These are phyloP conservation scores for Drosophila burlai DNA, from an alignment of 1,140 invertebrate genomes.

Conservation along the genomic window DNA sequence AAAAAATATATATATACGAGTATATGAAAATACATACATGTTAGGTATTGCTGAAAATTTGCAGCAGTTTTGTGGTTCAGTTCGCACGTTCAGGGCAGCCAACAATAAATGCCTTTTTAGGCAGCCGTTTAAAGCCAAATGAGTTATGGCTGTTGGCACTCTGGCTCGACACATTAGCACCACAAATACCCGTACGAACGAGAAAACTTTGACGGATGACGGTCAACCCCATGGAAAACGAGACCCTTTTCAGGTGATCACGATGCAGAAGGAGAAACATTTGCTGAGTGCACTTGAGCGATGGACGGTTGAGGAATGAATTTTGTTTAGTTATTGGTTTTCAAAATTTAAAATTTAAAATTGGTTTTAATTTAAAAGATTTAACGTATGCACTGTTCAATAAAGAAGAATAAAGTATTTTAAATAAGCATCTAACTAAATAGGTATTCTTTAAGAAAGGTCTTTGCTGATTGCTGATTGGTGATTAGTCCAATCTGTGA, in stretches of 20 bases:
- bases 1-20: slow-evolving; percentile 2
- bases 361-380: neutral
- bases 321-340: neutral
- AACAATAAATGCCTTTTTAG: slow-evolving; percentile 76
- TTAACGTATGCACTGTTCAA: too few relatives aligned
- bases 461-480: too few relatives aligned
- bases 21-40: slow-evolving; percentile 51
- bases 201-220: slow-evolving; percentile 69
- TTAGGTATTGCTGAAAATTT: slow-evolving; percentile 55
- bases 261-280: slow-evolving; percentile 33
- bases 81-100: slow-evolving; percentile 67
- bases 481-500: too few relatives aligned
- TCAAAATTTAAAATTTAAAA: neutral
- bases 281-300: neutral
- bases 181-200: slow-evolving; percentile 36
- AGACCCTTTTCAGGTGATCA: slow-evolving; percentile 52
- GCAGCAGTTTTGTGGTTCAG: slow-evolving; percentile 61
- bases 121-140: slow-evolving; percentile 75
- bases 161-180: slow-evolving; percentile 76
- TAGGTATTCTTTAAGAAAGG: too few relatives aligned
- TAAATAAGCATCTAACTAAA: too few relatives aligned
- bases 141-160: slow-evolving; percentile 80
- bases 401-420: too few relatives aligned
- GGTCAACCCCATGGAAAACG: slow-evolving; percentile 40
- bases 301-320: neutral